Percentiles rank a stretch among this genome's conserved stretches.
phyloP scores from a whole-genome alignment of 2,797 vertebrate genomes.

The Protonibea diacanthus region DNA sequence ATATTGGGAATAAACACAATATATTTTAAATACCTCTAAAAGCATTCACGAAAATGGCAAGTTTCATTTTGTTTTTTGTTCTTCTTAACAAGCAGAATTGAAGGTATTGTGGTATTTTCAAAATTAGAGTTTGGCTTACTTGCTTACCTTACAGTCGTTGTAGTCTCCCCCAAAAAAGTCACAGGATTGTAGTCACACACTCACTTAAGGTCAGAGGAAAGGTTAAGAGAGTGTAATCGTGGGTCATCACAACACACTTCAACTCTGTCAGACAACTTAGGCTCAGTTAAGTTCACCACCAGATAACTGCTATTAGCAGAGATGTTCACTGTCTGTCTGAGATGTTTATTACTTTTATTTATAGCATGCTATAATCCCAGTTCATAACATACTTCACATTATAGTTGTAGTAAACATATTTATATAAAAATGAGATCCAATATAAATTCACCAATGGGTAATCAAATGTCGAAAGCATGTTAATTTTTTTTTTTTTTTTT shows the following conservation, averaged over 20 bases:
- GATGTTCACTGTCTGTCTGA: not conserved
- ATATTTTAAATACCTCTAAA: not conserved
- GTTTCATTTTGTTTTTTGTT: not conserved
- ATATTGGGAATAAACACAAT: not conserved
- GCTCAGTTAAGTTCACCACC: slow-evolving; percentile 34
- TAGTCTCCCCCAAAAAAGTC: not conserved
- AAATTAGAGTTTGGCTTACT: not conserved
- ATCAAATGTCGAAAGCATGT: not conserved
- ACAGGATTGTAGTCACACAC: slow-evolving; percentile 37
- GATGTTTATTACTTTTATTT: slow-evolving; percentile 15
- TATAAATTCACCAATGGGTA: not conserved
- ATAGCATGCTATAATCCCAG: not conserved
- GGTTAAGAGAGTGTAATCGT: slow-evolving; percentile 71
- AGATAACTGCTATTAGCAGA: slow-evolving; percentile 45
- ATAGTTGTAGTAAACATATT: not conserved
- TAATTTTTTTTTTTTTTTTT: not conserved
- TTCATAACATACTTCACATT: not conserved
- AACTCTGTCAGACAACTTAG: slow-evolving; percentile 62
- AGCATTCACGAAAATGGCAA: not conserved
- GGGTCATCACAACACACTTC: slow-evolving; percentile 73
- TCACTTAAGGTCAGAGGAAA: slow-evolving; percentile 52
- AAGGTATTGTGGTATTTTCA: not conserved
- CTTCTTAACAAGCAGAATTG: not conserved
- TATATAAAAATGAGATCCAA: not conserved
- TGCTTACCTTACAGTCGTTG: not conserved